phyloP scores from a whole-genome alignment of 1,140 invertebrate species.

The Lysiphlebus fabarum region DNA sequence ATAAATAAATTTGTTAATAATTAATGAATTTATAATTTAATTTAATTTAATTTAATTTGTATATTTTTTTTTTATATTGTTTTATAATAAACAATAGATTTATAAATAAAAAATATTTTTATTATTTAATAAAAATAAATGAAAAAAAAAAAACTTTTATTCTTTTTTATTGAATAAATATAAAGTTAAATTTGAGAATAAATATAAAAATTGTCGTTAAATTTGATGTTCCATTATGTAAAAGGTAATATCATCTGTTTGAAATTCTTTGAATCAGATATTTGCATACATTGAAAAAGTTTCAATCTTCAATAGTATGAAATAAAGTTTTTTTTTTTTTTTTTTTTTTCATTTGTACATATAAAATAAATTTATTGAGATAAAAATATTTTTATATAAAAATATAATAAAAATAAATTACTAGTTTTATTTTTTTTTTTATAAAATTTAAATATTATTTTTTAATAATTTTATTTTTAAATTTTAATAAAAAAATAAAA shows the following conservation, averaged over 20 bases:
- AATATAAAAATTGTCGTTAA: neutral
- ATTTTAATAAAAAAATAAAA: too few relatives aligned
- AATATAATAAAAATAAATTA: too few relatives aligned
- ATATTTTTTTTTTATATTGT: too few relatives aligned
- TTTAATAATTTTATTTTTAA: too few relatives aligned
- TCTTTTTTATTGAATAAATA: neutral
- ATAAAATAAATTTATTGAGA: neutral
- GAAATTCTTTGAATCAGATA: conserved; percentile 13
- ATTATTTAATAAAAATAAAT: conserved; percentile 6
- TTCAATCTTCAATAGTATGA: conserved; percentile 10
- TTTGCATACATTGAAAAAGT: conserved; percentile 12
- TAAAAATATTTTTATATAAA: too few relatives aligned
- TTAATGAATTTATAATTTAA: too few relatives aligned
- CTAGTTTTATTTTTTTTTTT: too few relatives aligned
- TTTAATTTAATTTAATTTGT: too few relatives aligned
- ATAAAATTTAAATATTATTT: too few relatives aligned
- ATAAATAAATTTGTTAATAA: too few relatives aligned
- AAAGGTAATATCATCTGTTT: conserved; percentile 9
- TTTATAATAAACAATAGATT: too few relatives aligned
- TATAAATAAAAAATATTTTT: neutral
- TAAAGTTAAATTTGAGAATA: too few relatives aligned
- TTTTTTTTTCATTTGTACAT: neutral
- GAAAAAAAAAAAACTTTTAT: conserved; percentile 6
- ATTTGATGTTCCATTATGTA: conserved; percentile 15
- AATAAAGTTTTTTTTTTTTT: conserved; percentile 1